These are phyloP conservation scores for Oligia fasciuncula DNA, from an alignment of 2,888 invertebrate genomes.

Conservation along the genomic window DNA sequence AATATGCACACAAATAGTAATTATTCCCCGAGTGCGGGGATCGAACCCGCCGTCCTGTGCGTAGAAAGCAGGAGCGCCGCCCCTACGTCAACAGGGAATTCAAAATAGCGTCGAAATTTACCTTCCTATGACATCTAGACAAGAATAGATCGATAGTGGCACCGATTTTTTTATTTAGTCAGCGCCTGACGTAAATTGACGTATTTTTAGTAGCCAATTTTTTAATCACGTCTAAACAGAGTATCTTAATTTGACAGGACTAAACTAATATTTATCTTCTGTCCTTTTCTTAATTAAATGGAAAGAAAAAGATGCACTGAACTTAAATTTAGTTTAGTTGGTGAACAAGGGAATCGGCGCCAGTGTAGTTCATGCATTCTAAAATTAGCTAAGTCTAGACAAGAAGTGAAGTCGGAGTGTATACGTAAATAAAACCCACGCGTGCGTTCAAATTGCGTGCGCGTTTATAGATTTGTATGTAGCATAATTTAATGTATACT, in stretches of 20 bases:
- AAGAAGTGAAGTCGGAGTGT: not conserved
- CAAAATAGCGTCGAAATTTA: conserved; percentile 15
- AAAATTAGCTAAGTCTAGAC: conserved; percentile 9
- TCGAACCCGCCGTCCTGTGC: conserved; percentile 44
- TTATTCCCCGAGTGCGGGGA: conserved; percentile 16
- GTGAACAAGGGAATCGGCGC: too few relatives aligned
- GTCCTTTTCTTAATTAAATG: too few relatives aligned
- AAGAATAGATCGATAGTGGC: conserved; percentile 1
- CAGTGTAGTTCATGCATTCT: not conserved
- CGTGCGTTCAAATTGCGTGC: not conserved
- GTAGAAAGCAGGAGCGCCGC: conserved; percentile 15
- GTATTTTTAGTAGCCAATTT: too few relatives aligned
- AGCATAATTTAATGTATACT: not conserved
- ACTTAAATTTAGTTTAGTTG: too few relatives aligned
- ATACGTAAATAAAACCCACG: not conserved
- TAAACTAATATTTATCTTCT: too few relatives aligned
- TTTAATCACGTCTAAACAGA: too few relatives aligned
- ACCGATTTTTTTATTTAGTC: too few relatives aligned
- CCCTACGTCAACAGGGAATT: conserved; percentile 37
- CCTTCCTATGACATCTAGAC: conserved; percentile 5
- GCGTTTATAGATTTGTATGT: not conserved
- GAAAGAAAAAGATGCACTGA: too few relatives aligned
- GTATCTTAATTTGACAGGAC: too few relatives aligned
- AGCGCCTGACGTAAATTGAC: too few relatives aligned
- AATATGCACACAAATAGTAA: conserved; percentile 26